Conservation (phyloP, 2,113 vertebrate species). For the Lamprologus tigripictilis region DNA sequence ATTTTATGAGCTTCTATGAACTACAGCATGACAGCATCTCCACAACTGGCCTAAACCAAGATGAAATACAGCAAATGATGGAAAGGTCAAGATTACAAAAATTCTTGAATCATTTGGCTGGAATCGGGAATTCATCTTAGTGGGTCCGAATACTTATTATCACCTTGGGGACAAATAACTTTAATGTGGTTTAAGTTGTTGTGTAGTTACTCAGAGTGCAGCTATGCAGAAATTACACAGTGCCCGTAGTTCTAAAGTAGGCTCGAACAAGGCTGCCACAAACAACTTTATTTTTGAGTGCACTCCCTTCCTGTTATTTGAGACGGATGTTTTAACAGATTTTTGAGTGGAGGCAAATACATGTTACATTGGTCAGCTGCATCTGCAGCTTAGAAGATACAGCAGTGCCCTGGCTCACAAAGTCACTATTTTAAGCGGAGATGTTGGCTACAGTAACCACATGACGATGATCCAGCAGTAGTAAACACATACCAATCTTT, state of each 20-base stretch:
- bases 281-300: conserved; percentile 64
- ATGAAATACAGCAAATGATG: not conserved
- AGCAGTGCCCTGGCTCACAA: not conserved
- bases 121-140: conserved; percentile 5
- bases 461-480: conserved; percentile 5
- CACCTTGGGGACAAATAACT: conserved; percentile 11
- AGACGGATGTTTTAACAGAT: conserved; percentile 62
- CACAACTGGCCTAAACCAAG: not conserved
- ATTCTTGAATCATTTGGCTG: not conserved
- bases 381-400: conserved; percentile 20
- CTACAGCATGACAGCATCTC: not conserved
- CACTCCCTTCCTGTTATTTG: conserved; percentile 72
- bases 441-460: conserved; percentile 3
- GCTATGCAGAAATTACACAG: conserved; percentile 39
- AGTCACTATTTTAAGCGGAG: not conserved
- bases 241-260: conserved; percentile 29
- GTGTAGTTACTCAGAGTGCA: not conserved
- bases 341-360: conserved; percentile 41
- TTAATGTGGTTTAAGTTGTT: not conserved
- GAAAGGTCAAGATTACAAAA: not conserved
- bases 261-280: conserved; percentile 55
- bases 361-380: conserved; percentile 39
- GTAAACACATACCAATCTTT: conserved; percentile 26
- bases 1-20: not conserved
- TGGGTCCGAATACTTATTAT: conserved; percentile 5